Conservation (phyloP, 30 jellyfish, hydroid and myxozoan genomes). For the Mastigias papua region DNA sequence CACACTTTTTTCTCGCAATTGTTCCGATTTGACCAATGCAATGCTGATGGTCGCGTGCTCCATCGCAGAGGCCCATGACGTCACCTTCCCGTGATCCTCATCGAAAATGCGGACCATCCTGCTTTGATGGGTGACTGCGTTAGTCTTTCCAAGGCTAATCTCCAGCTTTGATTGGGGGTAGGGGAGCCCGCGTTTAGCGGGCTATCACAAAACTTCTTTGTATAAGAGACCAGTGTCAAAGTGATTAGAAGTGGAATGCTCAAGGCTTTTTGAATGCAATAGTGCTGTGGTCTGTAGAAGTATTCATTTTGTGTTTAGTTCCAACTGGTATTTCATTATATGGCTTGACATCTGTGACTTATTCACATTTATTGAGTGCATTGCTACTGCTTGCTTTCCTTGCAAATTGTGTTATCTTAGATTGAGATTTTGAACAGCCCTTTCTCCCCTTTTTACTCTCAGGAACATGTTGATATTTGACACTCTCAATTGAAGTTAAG, state of each 20-base stretch:
- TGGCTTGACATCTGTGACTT: background rate
- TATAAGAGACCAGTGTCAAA: background rate
- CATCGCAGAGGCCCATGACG: no score
- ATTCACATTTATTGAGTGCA: background rate
- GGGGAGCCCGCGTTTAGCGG: no score
- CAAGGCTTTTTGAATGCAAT: background rate
- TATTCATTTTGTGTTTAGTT: background rate
- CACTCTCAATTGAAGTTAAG: background rate
- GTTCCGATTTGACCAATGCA: no score
- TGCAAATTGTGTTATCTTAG: background rate
- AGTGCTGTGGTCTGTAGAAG: background rate
- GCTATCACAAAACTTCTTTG: no score
- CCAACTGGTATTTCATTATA: background rate
- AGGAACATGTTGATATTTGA: background rate
- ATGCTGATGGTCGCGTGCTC: no score
- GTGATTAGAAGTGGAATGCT: background rate
- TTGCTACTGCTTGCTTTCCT: background rate
- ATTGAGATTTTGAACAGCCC: background rate
- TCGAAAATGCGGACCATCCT: no score
- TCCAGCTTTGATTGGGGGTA: no score
- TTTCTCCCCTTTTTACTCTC: background rate
- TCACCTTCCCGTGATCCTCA: no score
- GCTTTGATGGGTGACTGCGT: no score
- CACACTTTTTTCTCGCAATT: no score
- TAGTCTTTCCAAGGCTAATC: no score